These are phyloP conservation scores for Hermetia illucens DNA, from an alignment of 1,140 invertebrate species.

Conservation along the genomic window DNA sequence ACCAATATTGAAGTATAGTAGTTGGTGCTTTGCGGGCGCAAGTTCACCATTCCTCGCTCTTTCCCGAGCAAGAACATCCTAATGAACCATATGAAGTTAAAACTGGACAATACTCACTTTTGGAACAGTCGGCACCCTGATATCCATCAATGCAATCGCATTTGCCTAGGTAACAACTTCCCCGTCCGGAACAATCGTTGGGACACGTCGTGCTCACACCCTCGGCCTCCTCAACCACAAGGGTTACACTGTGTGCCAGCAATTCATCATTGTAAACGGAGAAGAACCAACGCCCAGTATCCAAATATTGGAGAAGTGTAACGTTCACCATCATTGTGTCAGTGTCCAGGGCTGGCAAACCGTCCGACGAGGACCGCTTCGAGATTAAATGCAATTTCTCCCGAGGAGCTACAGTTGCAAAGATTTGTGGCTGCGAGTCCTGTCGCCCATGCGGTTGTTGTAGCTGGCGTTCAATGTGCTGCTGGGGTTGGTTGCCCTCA, in stretches of 20 bases:
- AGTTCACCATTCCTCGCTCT: no score
- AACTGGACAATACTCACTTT: constrained; percentile 74
- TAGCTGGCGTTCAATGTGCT: no score
- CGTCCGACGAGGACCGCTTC: constrained; percentile 37
- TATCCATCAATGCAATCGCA: constrained; percentile 94
- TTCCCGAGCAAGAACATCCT: no score
- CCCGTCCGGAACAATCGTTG: constrained; percentile 87
- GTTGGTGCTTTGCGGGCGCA: no score
- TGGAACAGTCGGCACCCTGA: constrained; percentile 81
- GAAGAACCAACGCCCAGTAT: constrained; percentile 88
- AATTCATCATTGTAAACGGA: constrained; percentile 91
- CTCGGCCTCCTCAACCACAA: constrained; percentile 70
- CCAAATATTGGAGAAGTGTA: constrained; percentile 73
- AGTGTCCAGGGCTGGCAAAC: constrained; percentile 31
- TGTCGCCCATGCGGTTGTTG: no score
- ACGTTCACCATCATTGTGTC: constrained; percentile 67
- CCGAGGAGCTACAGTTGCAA: no score
- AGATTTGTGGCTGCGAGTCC: no score
- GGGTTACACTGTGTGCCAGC: constrained; percentile 62
- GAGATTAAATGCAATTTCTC: constrained; percentile 39
- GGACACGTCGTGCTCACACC: constrained; percentile 79
- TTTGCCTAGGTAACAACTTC: constrained; percentile 86
- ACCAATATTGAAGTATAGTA: no score
- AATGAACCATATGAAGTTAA: no score
- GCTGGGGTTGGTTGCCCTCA: no score